phyloP scores from a whole-genome alignment of 2,797 vertebrate genomes.

The Morelia viridis region DNA sequence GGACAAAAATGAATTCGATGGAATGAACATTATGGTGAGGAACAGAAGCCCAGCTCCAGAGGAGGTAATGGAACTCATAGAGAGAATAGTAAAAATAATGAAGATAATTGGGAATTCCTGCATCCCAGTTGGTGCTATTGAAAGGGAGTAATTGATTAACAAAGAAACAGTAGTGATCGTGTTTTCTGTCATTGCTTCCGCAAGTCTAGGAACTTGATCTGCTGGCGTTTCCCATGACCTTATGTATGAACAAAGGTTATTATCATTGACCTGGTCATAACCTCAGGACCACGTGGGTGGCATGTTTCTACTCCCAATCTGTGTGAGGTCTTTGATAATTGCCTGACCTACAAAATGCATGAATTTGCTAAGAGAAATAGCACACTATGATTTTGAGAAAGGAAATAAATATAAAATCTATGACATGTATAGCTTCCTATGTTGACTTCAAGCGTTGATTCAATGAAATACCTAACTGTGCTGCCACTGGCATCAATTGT shows the following conservation, averaged over 20 bases:
- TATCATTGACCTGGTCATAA: background rate
- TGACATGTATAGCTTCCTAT: no score
- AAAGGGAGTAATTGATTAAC: background rate
- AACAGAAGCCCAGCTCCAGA: background rate
- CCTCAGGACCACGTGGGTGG: background rate
- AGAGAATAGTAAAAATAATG: conserved; percentile 4
- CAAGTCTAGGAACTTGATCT: background rate
- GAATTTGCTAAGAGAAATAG: conserved; percentile 17
- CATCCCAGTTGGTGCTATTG: background rate
- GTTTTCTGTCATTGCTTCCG: background rate
- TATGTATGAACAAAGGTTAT: background rate
- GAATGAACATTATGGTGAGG: background rate
- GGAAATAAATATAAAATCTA: background rate
- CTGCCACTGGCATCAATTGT: background rate
- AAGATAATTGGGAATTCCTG: background rate
- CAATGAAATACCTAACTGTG: background rate
- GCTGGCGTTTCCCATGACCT: background rate
- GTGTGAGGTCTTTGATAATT: conserved; percentile 17
- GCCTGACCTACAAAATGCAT: background rate
- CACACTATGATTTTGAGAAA: background rate
- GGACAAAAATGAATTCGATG: background rate
- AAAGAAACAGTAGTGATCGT: conserved; percentile 19
- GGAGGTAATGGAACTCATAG: background rate
- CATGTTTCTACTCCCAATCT: background rate
- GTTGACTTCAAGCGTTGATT: background rate